Conservation (phyloP, 2,797 vertebrate genomes). For the Labeo calbasu region DNA sequence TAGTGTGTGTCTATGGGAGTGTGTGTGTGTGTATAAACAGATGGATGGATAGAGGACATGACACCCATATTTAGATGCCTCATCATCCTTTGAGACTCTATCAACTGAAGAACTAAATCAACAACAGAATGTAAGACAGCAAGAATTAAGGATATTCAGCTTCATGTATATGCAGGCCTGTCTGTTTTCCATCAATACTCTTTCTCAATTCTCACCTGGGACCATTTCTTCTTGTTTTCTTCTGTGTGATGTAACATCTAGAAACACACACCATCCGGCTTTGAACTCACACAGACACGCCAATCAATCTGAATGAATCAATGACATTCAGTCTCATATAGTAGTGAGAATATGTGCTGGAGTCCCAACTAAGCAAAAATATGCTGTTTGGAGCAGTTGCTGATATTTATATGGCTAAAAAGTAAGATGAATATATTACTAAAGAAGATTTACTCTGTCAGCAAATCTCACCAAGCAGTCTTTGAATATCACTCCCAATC, state of each 20-base stretch:
- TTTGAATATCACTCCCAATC: neutral
- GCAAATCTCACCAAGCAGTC: neutral
- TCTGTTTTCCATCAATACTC: slow-evolving; percentile 12
- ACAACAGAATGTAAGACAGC: neutral
- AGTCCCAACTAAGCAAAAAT: neutral
- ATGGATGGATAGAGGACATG: neutral
- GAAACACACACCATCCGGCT: neutral
- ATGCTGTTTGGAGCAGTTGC: neutral
- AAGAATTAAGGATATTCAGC: neutral
- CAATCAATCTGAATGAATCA: slow-evolving; percentile 17
- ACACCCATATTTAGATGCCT: slow-evolving; percentile 3
- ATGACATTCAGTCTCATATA: neutral
- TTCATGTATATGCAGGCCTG: neutral
- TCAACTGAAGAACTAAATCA: neutral
- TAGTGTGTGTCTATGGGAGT: neutral
- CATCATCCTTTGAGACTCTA: neutral
- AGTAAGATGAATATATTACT: neutral
- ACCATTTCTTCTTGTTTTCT: neutral
- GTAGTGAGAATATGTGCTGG: neutral
- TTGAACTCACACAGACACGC: neutral
- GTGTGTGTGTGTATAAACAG: neutral
- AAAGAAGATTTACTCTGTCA: neutral
- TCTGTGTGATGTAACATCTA: slow-evolving; percentile 10
- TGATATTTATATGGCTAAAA: neutral
- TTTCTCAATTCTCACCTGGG: neutral